These are phyloP conservation scores for Apantesis nais DNA, from an alignment of 2,888 invertebrate species.

Conservation along the genomic window DNA sequence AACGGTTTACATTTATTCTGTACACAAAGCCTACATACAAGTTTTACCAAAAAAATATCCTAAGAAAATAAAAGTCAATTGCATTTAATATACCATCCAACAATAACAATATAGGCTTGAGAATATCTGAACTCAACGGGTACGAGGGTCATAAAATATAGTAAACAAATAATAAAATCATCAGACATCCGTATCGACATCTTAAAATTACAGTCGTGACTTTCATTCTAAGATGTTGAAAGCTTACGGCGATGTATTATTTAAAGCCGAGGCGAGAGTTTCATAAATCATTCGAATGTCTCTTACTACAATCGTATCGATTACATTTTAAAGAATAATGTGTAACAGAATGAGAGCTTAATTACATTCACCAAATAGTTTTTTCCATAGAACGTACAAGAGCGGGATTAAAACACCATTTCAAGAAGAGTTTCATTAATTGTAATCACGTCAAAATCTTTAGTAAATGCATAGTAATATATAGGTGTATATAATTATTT, in stretches of 20 bases:
- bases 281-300: slow-evolving; percentile 76
- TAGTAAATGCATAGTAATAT: slow-evolving; percentile 55
- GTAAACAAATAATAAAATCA: slow-evolving; percentile 68
- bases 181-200: slow-evolving; percentile 75
- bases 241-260: slow-evolving; percentile 83
- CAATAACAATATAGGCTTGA: slow-evolving; percentile 41
- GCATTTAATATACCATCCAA: slow-evolving; percentile 27
- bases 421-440: slow-evolving; percentile 60
- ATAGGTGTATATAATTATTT: slow-evolving; percentile 59
- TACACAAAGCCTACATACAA: not conserved
- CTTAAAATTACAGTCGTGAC: slow-evolving; percentile 85
- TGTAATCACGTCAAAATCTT: slow-evolving; percentile 58
- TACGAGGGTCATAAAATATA: slow-evolving; percentile 45
- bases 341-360: slow-evolving; percentile 69
- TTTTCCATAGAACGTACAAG: slow-evolving; percentile 24
- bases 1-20: not conserved
- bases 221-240: slow-evolving; percentile 78
- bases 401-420: slow-evolving; percentile 46
- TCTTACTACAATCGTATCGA: slow-evolving; percentile 76
- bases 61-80: slow-evolving; percentile 24
- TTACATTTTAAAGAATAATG: slow-evolving; percentile 71
- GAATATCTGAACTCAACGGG: slow-evolving; percentile 31
- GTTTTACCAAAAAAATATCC: slow-evolving; percentile 20
- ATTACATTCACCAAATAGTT: slow-evolving; percentile 59
- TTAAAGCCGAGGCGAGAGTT: slow-evolving; percentile 77